Evolutionary conservation across 2,797 vertebrate species (phyloP).

Genomic region (Tapirus indicus): DNA sequence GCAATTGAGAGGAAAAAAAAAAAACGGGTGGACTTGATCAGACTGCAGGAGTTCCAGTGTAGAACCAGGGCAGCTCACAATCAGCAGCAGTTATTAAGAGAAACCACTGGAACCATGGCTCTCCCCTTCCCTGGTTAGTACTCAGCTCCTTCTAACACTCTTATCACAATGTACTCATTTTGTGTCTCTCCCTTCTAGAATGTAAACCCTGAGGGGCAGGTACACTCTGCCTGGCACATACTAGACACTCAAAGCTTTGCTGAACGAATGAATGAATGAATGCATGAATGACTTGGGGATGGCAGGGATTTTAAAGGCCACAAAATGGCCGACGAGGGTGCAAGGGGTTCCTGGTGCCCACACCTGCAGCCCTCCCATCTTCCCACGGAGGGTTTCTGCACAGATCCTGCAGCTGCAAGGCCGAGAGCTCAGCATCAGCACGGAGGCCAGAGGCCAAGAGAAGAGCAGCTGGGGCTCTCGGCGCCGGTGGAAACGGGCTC

Average conservation of each 20-base stretch:
- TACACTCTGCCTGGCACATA: background rate
- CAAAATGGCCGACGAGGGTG: background rate
- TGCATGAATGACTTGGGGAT: background rate
- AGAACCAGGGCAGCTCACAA: background rate
- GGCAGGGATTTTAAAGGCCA: background rate
- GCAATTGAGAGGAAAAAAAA: background rate
- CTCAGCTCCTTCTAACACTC: background rate
- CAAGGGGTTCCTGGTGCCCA: background rate
- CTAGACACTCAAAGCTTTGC: background rate
- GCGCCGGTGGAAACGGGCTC: background rate
- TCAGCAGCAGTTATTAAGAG: background rate
- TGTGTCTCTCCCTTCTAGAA: background rate
- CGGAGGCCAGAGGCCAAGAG: background rate
- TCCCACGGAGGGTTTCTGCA: background rate
- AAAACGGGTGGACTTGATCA: background rate
- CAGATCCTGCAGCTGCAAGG: background rate
- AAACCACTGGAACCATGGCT: background rate
- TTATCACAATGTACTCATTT: too few species aligned
- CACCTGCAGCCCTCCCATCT: background rate
- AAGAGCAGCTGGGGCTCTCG: background rate
- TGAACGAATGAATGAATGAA: background rate
- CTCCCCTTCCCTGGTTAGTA: accelerated
- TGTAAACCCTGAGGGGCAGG: background rate
- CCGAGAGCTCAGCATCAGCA: background rate
- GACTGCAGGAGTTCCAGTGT: background rate